Percentiles rank a stretch among this genome's conserved stretches.
phyloP scores from a whole-genome alignment of 2,888 invertebrate genomes.

The Girardia tigrina region DNA sequence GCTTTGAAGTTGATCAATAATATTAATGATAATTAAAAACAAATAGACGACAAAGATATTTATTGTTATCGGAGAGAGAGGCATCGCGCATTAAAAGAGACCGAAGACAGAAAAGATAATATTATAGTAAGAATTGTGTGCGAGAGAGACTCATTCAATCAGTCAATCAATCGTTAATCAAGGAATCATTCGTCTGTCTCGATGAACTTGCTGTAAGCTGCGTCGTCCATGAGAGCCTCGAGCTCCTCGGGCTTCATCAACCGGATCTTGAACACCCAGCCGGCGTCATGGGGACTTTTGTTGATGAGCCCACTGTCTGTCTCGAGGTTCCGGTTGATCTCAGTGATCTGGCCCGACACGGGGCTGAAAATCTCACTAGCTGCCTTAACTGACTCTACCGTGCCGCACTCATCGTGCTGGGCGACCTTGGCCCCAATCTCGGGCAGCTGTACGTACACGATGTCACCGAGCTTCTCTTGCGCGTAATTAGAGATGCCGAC shows the following conservation, averaged over 20 bases:
- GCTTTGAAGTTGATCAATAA: too few relatives aligned
- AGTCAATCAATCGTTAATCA: too few relatives aligned
- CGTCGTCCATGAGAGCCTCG: conserved; percentile 67
- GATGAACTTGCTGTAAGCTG: conserved; percentile 67
- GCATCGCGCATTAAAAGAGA: too few relatives aligned
- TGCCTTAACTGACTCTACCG: conserved; percentile 92
- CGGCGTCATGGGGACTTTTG: conserved; percentile 74
- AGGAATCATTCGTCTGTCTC: conserved; percentile 51
- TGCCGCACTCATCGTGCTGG: conserved; percentile 76
- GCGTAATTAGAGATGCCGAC: conserved; percentile 79
- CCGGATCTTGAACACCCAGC: conserved; percentile 86
- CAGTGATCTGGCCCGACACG: conserved; percentile 69
- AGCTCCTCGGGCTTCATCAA: conserved; percentile 63
- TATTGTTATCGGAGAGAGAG: too few relatives aligned
- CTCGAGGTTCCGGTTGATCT: conserved; percentile 68
- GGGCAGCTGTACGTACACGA: conserved; percentile 85
- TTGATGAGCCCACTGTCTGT: conserved; percentile 75
- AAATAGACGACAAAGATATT: too few relatives aligned
- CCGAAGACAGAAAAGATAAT: too few relatives aligned
- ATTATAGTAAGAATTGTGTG: too few relatives aligned
- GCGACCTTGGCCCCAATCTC: conserved; percentile 61
- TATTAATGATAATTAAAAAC: too few relatives aligned
- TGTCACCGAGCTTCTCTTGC: conserved; percentile 81
- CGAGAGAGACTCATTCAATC: too few relatives aligned
- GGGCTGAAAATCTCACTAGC: conserved; percentile 92